Evolutionary conservation across 1,140 invertebrate genomes (phyloP), one percentile per base, ranked within the genome.

Genomic region (Agrypnia vestita): DNA sequence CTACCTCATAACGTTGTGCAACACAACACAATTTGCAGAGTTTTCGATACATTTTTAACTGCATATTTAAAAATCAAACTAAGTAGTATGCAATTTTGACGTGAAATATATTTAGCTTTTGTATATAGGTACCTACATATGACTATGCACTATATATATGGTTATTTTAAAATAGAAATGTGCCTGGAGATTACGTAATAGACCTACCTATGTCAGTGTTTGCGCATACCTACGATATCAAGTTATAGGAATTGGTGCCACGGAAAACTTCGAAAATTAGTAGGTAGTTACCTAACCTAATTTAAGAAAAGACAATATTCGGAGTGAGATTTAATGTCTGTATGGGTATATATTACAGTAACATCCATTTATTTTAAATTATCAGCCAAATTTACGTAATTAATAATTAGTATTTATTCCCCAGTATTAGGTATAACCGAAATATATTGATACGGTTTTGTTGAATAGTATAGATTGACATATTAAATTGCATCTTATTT

Each of bases 111-210:
- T 56, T 56, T 56, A 56, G 53, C n/a, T 56, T 56, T n/a, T n/a
- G n/a, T n/a, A 13, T 17, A 15, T 56, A 35, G 25, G 25, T 6
- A 35, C 25, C 25, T 35, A 35, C 25, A 35, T 35, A 35, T 35
- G 25, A 6, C 25, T 35, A 67, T 67, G 62, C 62, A 44, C 62
- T 1, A 15, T 49, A 44, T 46, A 6, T 49, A 19, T 71, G 67
- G 10, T 51, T 71, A 71, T 71, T 71, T 71, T 71, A 46, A 71
- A 71, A 71, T 19, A 46, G 15, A 7, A 71, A 71, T 71, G 44
- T 71, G 67, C 67, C 67, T 21, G 15, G 21, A 35, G 1, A 35
- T 35, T 6, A 35, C 25, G 6, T 35, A 35, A 35, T 35, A 6
- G 25, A 6, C 25, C 25, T 35, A 35, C 25, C 25, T 35, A 35